These are phyloP conservation scores for Empidonax traillii DNA, from an alignment of 2,113 vertebrate genomes.

Conservation along the genomic window DNA sequence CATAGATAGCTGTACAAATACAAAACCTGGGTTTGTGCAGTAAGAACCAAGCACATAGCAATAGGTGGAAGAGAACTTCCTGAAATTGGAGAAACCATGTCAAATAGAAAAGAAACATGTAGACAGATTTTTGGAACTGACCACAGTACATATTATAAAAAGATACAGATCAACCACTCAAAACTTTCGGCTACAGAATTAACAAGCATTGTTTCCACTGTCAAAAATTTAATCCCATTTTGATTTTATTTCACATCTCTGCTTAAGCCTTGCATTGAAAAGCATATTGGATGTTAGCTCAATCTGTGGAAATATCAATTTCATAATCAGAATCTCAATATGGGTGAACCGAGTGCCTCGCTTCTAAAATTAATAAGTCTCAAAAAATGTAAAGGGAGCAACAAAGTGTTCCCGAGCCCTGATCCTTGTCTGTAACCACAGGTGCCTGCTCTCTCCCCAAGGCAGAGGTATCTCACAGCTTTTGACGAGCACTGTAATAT, in stretches of 20 bases:
- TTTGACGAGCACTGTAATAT: slow-evolving; percentile 25
- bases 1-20: background rate
- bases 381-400: background rate
- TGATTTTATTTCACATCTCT: slow-evolving; percentile 38
- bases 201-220: slow-evolving; percentile 21
- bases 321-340: background rate
- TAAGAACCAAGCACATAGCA: background rate
- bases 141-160: slow-evolving; percentile 31
- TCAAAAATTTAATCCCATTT: slow-evolving; percentile 34
- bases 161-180: slow-evolving; percentile 37
- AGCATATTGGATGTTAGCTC: background rate
- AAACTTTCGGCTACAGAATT: slow-evolving; percentile 29
- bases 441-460: slow-evolving; percentile 57
- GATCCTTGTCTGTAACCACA: slow-evolving; percentile 58
- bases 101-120: slow-evolving; percentile 40
- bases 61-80: slow-evolving; percentile 30
- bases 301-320: slow-evolving; percentile 10
- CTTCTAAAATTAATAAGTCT: background rate
- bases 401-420: slow-evolving; percentile 35
- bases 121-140: slow-evolving; percentile 63
- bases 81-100: slow-evolving; percentile 35
- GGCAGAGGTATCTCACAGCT: slow-evolving; percentile 60
- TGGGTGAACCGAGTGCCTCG: background rate
- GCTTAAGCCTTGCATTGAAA: background rate
- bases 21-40: background rate